Base-by-base conservation (phyloP, 2,797 vertebrate species). In the Xyrichtys novacula region DNA sequence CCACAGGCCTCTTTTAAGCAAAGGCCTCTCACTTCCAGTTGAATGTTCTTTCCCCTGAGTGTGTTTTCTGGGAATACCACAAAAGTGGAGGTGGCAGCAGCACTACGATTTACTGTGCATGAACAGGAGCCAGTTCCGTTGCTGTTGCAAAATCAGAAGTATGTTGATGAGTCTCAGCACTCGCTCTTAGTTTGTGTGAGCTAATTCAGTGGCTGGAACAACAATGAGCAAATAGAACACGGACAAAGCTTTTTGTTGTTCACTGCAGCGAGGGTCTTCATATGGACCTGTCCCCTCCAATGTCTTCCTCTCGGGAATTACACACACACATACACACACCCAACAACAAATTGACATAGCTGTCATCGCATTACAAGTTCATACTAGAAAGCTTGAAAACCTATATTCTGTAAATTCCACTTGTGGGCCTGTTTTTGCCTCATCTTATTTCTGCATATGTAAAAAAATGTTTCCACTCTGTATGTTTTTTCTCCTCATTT, bases 181-280 rank as follows among this genome's bases (percentile, higher is more conserved):
- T 52, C 59, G 58, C 63, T 46, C 46, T 81, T 26, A 71, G 42
- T 80, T 55, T 86, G 78, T 87, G 62, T 89, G 88, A 87, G 82
- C 87, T 88, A 89, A 91, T 92, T 92, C 89, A 91, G 80, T 86
- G 78, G 84, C 83, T 82, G 70, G 77, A 90, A 90, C 89, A 92
- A 92, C 89, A 90, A 85, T 85, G 67, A 83, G 80, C 44, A 31
- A 84, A 79, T 77, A 81, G 82, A 84, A 87, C 85, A 86, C 76
- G 88, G 83, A 92, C 89, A 91, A 87, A 90, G 84, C 56, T 32
- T 78, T 85, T 84, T 85, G 80, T 90, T 92, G 87, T 91, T 88
- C 79, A 26, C 66, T 75, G 64, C 87, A 83, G 85, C 83, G 68
- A 90, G 89, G 88, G 87, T 91, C 86, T 89, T 85, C 81, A 88